phyloP scores from a whole-genome alignment of 2,888 invertebrate genomes.

The Ditylenchus weischeri region DNA sequence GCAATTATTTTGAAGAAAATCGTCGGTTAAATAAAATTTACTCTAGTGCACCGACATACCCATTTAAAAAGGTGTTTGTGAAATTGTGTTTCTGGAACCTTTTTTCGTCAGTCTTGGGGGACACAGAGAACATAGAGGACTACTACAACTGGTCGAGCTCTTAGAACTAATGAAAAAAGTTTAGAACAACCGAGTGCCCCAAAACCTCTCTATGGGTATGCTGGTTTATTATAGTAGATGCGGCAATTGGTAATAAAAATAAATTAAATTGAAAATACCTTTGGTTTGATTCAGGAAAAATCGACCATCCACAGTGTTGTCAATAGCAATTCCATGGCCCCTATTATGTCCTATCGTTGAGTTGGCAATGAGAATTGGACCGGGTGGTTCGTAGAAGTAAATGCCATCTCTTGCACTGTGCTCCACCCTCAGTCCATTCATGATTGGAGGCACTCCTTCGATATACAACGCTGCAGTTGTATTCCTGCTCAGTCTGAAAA shows the following conservation, averaged over 20 bases:
- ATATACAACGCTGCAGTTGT: conserved; percentile 75
- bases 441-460: conserved; percentile 82
- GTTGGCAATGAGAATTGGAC: conserved; percentile 76
- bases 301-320: conserved; percentile 68
- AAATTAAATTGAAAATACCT: conserved; percentile 67
- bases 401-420: conserved; percentile 89
- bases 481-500: conserved; percentile 69
- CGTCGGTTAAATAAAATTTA: no score
- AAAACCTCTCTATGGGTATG: no score
- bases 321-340: conserved; percentile 62
- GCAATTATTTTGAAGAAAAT: conserved; percentile 55
- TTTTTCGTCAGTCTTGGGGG: no score
- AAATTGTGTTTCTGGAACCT: no score
- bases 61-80: no score
- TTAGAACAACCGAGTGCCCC: no score
- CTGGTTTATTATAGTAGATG: no score
- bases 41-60: no score
- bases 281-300: conserved; percentile 73
- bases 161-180: no score
- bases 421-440: conserved; percentile 77
- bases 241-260: no score
- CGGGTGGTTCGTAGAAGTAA: conserved; percentile 76
- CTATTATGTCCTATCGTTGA: conserved; percentile 68
- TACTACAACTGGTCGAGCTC: no score
- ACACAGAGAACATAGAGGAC: no score